These are phyloP conservation scores for Carettochelys insculpta DNA, from an alignment of 2,113 vertebrate genomes.

Conservation along the genomic window DNA sequence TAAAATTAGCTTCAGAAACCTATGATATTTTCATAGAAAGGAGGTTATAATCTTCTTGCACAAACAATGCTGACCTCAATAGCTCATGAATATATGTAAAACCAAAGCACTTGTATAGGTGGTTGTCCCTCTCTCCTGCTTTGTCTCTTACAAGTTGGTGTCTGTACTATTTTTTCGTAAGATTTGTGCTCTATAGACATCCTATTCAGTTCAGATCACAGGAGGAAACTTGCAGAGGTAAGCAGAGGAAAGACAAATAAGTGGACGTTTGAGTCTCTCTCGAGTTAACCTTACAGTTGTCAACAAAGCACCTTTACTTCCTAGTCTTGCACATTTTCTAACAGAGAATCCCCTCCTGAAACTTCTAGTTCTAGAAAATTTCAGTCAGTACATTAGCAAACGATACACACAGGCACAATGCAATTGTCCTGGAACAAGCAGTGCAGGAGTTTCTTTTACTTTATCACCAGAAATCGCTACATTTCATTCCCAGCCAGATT, in stretches of 20 bases:
- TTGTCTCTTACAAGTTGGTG: too few species aligned
- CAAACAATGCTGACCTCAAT: not conserved
- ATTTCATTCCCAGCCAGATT: not conserved
- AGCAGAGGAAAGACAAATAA: not conserved
- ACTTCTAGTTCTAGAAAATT: not conserved
- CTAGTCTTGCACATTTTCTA: not conserved
- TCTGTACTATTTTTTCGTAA: not conserved
- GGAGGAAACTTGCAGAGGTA: not conserved
- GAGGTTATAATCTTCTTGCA: not conserved
- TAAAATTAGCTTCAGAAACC: not conserved
- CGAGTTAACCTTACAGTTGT: not conserved
- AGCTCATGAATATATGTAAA: not conserved
- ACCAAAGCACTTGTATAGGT: not conserved
- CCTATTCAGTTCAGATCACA: not conserved
- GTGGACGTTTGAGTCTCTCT: not conserved
- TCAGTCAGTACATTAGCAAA: not conserved
- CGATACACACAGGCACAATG: not conserved
- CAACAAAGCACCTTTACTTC: not conserved
- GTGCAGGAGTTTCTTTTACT: not conserved
- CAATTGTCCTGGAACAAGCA: fast-evolving
- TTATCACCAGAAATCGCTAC: not conserved
- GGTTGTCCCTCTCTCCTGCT: not conserved
- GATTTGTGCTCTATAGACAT: not conserved
- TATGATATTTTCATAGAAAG: not conserved
- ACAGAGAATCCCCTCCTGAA: not conserved